Conservation (phyloP, 2,888 invertebrate genomes). For the Heliconius ismenius region DNA sequence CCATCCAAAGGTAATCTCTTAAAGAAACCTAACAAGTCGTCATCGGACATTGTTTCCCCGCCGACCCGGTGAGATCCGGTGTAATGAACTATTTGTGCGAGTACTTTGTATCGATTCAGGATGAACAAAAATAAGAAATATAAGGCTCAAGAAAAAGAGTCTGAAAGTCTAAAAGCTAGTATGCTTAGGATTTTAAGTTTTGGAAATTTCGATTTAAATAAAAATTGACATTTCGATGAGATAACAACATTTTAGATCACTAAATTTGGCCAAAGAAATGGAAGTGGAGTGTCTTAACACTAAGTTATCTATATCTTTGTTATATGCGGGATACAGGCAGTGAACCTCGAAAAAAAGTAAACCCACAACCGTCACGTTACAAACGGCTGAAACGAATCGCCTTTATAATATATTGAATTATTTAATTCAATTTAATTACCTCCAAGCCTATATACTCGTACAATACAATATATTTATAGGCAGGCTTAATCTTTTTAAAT, state of each 20-base stretch:
- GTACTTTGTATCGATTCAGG: not conserved
- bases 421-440: not conserved
- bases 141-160: not conserved
- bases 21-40: slow-evolving; percentile 20
- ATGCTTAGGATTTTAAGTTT: not conserved
- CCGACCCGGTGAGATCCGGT: slow-evolving; percentile 15
- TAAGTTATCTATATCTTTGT: too few species aligned
- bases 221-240: too few species aligned
- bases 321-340: too few species aligned
- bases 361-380: not conserved
- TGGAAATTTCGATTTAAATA: too few species aligned
- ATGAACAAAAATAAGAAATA: not conserved
- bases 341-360: not conserved
- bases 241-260: too few species aligned
- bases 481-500: slow-evolving; percentile 30
- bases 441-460: not conserved
- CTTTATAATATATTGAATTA: not conserved
- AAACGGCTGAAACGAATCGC: not conserved
- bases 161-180: not conserved
- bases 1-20: slow-evolving; percentile 3
- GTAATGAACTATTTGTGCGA: slow-evolving; percentile 7
- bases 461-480: not conserved
- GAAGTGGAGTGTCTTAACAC: too few species aligned
- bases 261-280: too few species aligned
- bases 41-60: slow-evolving; percentile 1